These are phyloP conservation scores for Lycorma delicatula DNA, from an alignment of 1,140 invertebrate genomes.

Conservation along the genomic window DNA sequence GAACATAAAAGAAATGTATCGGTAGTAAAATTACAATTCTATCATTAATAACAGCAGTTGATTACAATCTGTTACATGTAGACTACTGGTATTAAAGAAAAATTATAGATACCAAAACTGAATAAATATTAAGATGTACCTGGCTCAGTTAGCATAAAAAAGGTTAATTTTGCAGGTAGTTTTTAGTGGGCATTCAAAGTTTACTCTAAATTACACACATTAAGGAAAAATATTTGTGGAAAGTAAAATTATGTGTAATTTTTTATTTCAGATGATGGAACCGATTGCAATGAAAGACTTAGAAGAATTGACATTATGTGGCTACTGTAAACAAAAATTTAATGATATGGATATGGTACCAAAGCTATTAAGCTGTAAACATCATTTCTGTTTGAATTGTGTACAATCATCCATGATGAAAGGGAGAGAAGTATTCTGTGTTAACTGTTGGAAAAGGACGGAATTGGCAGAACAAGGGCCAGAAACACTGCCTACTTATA, in stretches of 20 bases:
- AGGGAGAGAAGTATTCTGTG: constrained; percentile 54
- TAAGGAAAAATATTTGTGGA: not conserved
- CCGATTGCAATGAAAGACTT: constrained; percentile 41
- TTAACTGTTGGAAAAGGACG: constrained; percentile 57
- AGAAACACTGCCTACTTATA: constrained; percentile 55
- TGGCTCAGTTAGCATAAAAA: too few species aligned
- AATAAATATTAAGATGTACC: too few species aligned
- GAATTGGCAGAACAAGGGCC: constrained; percentile 50
- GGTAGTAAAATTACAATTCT: too few species aligned
- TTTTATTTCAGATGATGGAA: constrained; percentile 30
- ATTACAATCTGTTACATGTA: too few species aligned
- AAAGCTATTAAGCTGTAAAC: constrained; percentile 64
- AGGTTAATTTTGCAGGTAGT: too few species aligned
- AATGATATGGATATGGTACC: constrained; percentile 58
- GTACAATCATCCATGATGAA: constrained; percentile 52
- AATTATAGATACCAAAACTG: too few species aligned
- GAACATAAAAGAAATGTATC: too few species aligned
- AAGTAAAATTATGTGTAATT: not conserved
- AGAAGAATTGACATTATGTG: constrained; percentile 59
- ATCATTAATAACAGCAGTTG: too few species aligned
- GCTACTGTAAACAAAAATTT: constrained; percentile 56
- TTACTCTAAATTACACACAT: not conserved
- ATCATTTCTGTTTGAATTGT: constrained; percentile 66
- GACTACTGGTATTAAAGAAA: too few species aligned
- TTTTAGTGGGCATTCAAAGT: too few species aligned